Conservation (phyloP, 2,888 invertebrate genomes). For the Ormia ochracea region DNA sequence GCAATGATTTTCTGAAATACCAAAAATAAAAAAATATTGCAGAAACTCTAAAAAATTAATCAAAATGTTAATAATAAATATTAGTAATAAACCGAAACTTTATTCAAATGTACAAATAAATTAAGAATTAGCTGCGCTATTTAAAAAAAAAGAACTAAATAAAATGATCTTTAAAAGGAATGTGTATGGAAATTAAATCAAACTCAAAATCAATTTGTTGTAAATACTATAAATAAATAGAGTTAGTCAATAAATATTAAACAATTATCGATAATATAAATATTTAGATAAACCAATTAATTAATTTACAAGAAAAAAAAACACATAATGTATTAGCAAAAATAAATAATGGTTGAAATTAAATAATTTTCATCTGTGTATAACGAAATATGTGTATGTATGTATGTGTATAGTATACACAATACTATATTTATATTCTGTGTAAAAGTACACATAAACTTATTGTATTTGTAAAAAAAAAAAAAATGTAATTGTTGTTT, state of each 20-base stretch:
- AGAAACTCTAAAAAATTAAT: neutral
- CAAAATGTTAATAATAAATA: slow-evolving; percentile 43
- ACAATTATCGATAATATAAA: neutral
- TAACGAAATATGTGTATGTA: neutral
- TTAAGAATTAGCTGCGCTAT: no score
- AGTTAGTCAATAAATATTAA: neutral
- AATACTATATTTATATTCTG: slow-evolving; percentile 3
- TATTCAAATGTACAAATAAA: slow-evolving; percentile 42
- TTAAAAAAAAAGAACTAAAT: neutral
- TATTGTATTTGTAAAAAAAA: neutral
- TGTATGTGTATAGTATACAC: neutral
- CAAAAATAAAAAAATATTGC: neutral
- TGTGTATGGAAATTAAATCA: no score
- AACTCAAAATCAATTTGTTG: neutral
- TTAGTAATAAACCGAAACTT: neutral
- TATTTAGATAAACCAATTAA: slow-evolving; percentile 24
- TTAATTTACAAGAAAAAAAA: slow-evolving; percentile 10
- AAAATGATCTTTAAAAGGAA: no score
- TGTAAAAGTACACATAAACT: neutral
- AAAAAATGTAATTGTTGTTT: slow-evolving; percentile 19
- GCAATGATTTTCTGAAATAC: slow-evolving; percentile 16
- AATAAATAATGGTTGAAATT: slow-evolving; percentile 11
- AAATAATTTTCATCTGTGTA: slow-evolving; percentile 2
- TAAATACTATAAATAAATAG: slow-evolving; percentile 22
- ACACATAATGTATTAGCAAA: neutral